Evolutionary conservation across 2,888 invertebrate species (phyloP), one percentile per base, ranked within the genome.

Genomic region (Nematopogon swammerdamellus): DNA sequence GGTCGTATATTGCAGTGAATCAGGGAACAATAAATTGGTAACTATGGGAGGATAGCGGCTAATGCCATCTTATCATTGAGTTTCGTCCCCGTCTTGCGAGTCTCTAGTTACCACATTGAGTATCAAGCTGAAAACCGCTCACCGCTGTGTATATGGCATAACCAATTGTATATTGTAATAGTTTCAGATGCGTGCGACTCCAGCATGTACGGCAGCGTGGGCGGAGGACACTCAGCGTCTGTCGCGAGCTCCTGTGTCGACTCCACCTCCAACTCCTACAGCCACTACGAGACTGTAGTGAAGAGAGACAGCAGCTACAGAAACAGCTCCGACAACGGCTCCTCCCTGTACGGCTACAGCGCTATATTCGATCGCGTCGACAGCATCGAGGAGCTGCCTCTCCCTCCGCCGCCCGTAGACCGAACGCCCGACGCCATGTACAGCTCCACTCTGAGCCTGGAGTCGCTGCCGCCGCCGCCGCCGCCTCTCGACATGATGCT

Each of bases 401-500:
- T 87, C 2, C 91, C 90, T 1, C 82, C 84, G 2, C 86, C 86
- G 58, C 43, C 48, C 18, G 18, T 45, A n/a, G 36, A 30, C 29
- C 69, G 68, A 30, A 54, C 63, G 0, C 63, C 65, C 0, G 74
- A 72, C 49, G 70, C 64, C 20, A 84, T 91, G 80, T 87, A 90
- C 63, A 84, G 88, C 49, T 91, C 91, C 1, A 90, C 88, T 14
- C 72, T 90, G 11, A 91, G 91, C 19, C 67, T 91, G 43, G 91
- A 92, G 58, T 91, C 90, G n/a, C 68, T 91, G 52, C 91, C 90
- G 0, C 91, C 91, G 16, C 92, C 91, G 1, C 89, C 83, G 46
- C 87, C 87, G 43, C 87, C 87, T 4, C 73, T 73, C 53, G 54
- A 62, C 14, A 18, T 42, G 2, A 54, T 59, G 2, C 52, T 67